Evolutionary conservation across 1,140 invertebrate genomes (phyloP), one percentile per base, ranked within the genome.

Genomic region (Aporrectodea caliginosa): DNA sequence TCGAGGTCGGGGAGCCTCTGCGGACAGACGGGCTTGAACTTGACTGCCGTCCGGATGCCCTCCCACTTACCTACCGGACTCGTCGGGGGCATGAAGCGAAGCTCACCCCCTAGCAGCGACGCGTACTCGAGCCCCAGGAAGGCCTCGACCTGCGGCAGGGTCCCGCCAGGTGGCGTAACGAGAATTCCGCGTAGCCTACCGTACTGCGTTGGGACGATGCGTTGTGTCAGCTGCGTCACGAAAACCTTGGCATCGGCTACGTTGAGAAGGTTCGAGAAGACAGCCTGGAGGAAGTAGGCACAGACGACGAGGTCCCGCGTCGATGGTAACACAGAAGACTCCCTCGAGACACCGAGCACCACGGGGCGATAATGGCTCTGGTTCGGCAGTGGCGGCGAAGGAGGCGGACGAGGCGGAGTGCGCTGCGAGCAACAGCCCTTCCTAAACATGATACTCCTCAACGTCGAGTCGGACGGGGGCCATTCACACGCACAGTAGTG

Each of bases 81-180:
- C 29, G 78, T 79, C 16, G 78, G 78, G 27, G 78, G 78, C 78
- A 79, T 79, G 72, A 79, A 79, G 2, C 78, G 14, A 16, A 79
- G 72, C 16, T 73, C 78, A n/a, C 78, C 78, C 6, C 73, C 73
- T 14, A 73, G 78, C 27, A 79, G 31, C 1, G 78, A 79, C 72
- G 78, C 78, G 73, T 79, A 79, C 78, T 79, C 70, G 31, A 79
- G 73, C 16, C 78, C 78, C 1, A 79, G 34, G 72, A 68, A 79
- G n/a, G 78, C 78, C 0, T 79, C 78, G n/a, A 79, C 78, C 0
- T 73, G 58, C 68, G 70, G 68, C 12, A 78, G 77, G 31, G n/a
- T 31, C 78, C 93, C 91, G 84, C 94, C 93, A 6, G 73, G 73
- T 12, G 33, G 73, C 14, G 69, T 71, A 30, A 78, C 1, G 68